A percentile compares a stretch with the other conserved stretches of the same genome.
Evolutionary conservation across 1,140 invertebrate species (phyloP).

Genomic region (Drosophila guanche): DNA sequence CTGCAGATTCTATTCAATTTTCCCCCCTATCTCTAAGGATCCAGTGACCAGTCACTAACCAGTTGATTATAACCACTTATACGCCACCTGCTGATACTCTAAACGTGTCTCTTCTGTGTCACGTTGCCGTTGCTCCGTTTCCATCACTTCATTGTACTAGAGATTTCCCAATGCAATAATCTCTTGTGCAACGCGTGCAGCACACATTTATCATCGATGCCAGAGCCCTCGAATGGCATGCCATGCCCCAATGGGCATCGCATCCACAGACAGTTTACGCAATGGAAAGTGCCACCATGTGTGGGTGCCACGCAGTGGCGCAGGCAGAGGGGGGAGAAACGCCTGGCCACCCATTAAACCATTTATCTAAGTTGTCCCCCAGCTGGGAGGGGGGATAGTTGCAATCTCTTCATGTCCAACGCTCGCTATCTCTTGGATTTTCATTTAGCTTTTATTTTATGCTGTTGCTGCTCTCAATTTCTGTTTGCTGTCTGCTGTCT

Average conservation of each 20-base stretch:
- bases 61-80: too few relatives aligned
- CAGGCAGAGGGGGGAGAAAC: not conserved
- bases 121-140: not conserved
- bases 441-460: constrained; percentile 48
- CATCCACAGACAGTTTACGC: constrained; percentile 52
- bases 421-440: constrained; percentile 50
- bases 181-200: constrained; percentile 43
- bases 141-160: constrained; percentile 26
- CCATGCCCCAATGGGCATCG: constrained; percentile 12
- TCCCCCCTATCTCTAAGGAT: too few relatives aligned
- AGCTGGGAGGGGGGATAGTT: not conserved
- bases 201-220: constrained; percentile 71
- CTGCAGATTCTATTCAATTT: not conserved
- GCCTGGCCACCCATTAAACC: not conserved
- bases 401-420: constrained; percentile 27
- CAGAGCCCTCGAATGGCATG: constrained; percentile 30
- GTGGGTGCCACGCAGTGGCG: constrained; percentile 29
- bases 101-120: too few relatives aligned
- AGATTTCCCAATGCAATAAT: constrained; percentile 57
- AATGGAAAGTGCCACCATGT: constrained; percentile 61
- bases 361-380: constrained; percentile 4
- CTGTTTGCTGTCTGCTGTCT: not conserved
- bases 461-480: constrained; percentile 41
- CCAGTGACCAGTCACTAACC: too few relatives aligned
- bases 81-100: too few relatives aligned